Evolutionary conservation across 2,113 vertebrate genomes (phyloP), one percentile per base, ranked within the genome.

Genomic region (Scortum barcoo): DNA sequence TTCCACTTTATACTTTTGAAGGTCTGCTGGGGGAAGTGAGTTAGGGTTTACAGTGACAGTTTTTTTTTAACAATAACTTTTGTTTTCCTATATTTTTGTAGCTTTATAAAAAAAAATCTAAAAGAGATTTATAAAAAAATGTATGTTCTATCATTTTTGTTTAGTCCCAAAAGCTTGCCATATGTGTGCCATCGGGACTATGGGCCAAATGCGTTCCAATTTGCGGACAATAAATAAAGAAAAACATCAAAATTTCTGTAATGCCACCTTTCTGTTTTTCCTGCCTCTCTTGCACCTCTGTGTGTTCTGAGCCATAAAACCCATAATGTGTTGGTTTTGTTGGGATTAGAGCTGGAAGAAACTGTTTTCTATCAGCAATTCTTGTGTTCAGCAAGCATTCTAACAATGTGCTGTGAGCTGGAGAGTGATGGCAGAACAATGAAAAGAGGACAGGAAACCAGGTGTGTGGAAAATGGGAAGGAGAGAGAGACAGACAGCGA

Each of bases 371-470:
- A 58, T 42, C 40, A 71, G 63, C n/a, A 17, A 71, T 62, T 74
- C 24, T 86, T 78, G 30, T 83, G 78, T 86, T 90, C 74, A 88
- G 84, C 81, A 93, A 81, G 62, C 86, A 84, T 90, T n/a, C 22
- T 11, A 91, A 84, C 83, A 91, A 87, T 70, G 72, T 77, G 48
- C 42, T 40, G 42, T 62, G 50, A 86, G 82, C 80, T 73, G 62
- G 51, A 79, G 85, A 91, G 81, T n/a, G 40, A 83, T 80, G 85
- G 44, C 38, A 56, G 42, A 78, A 48, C 58, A 53, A 24, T 50
- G 60, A 80, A 80, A 74, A 66, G 57, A 88, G 78, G 80, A 84
- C 69, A 86, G 61, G 9, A 80, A 91, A 77, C 66, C 84, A 92
- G 90, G 84, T 93, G 78, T 81, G 76, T 81, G 72, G 44, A 85